phyloP scores from a whole-genome alignment of 1,140 invertebrate species.

The Anastrepha ludens region DNA sequence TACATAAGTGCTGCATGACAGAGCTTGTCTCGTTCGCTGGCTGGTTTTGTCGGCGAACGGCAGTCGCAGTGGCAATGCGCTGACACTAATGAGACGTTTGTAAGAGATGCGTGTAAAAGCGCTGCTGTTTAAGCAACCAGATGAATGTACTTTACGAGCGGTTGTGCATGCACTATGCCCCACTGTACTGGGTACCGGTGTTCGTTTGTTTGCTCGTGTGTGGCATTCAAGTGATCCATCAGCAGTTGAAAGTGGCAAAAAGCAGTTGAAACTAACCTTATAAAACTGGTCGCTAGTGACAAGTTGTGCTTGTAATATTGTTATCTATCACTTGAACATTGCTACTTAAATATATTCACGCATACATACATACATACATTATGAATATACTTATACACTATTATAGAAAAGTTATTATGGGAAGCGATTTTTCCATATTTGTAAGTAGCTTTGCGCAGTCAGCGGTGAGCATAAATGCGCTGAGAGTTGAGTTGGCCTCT shows the following conservation, averaged over 20 bases:
- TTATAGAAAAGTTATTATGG: slow-evolving; percentile 3
- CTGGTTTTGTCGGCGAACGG: background rate
- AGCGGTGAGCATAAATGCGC: background rate
- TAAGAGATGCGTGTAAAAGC: slow-evolving; percentile 46
- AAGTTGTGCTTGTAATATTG: background rate
- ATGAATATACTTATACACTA: background rate
- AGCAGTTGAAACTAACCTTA: background rate
- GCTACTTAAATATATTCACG: too few species aligned
- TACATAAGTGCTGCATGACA: background rate
- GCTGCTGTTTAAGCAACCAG: background rate
- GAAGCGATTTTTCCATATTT: background rate
- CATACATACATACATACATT: background rate
- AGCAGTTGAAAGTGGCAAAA: slow-evolving; percentile 1
- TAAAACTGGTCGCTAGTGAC: slow-evolving; percentile 17
- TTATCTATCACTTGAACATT: slow-evolving; percentile 25
- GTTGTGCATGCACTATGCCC: background rate
- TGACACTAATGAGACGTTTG: slow-evolving; percentile 49
- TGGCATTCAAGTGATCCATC: slow-evolving; percentile 1
- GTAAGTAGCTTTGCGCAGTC: background rate
- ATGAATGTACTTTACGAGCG: background rate
- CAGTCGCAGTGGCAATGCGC: slow-evolving; percentile 34
- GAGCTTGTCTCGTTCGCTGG: background rate
- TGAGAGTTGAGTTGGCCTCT: background rate
- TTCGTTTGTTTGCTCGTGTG: slow-evolving; percentile 1
- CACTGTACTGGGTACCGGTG: too few species aligned